Percentiles rank a stretch among this genome's conserved stretches.
Evolutionary conservation across 2,113 vertebrate species (phyloP).

Genomic region (Dolichotis patagonum): DNA sequence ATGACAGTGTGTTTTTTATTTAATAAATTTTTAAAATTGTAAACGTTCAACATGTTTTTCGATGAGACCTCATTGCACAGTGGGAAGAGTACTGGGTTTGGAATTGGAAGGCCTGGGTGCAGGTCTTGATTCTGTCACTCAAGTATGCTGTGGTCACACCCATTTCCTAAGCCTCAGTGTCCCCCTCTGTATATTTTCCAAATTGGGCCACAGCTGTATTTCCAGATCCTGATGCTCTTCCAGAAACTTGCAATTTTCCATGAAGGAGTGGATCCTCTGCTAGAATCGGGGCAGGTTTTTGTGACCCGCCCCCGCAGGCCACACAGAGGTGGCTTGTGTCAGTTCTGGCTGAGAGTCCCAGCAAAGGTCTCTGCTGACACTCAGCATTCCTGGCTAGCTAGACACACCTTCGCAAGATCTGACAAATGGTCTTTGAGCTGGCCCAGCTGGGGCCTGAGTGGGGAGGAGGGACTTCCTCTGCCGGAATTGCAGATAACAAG

Average conservation of each 20-base stretch:
- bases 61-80: not conserved
- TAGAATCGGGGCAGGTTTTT: slow-evolving; percentile 26
- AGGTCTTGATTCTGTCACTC: not conserved
- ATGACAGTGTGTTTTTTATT: not conserved
- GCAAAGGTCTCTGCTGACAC: not conserved
- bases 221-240: not conserved
- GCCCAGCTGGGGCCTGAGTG: not conserved
- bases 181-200: not conserved
- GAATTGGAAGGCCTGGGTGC: not conserved
- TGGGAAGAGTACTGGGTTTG: not conserved
- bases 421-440: not conserved
- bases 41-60: not conserved
- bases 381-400: not conserved
- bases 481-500: not conserved
- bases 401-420: not conserved
- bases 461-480: not conserved
- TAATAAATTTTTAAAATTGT: not conserved
- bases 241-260: not conserved
- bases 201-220: not conserved
- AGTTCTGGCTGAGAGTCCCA: not conserved
- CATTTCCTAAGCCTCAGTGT: not conserved
- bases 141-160: rapidly evolving
- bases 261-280: not conserved
- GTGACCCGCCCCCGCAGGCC: not conserved
- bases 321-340: rapidly evolving